A percentile compares a stretch with the other conserved stretches of the same genome.
Conservation (phyloP, 2,888 invertebrate species). For the Lithophane leautieri region DNA sequence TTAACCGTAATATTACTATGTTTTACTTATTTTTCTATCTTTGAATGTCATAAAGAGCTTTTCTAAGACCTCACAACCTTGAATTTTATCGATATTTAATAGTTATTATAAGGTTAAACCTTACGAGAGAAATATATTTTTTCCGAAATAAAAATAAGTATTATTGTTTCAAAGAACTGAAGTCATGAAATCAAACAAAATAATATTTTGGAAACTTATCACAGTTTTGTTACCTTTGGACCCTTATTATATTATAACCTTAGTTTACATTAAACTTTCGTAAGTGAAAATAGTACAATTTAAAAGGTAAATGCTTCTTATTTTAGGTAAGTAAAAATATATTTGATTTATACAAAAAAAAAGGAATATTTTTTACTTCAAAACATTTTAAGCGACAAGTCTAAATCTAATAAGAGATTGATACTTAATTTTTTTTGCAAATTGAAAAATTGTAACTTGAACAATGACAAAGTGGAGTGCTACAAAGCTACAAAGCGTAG, state of each 20-base stretch:
- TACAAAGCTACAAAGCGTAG: slow-evolving; percentile 11
- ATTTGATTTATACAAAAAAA: too few relatives aligned
- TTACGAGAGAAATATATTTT: slow-evolving; percentile 3
- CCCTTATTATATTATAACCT: slow-evolving; percentile 38
- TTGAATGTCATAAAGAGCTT: not conserved
- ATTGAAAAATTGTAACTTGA: not conserved
- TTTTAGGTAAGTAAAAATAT: not conserved
- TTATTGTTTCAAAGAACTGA: slow-evolving; percentile 25
- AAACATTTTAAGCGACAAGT: slow-evolving; percentile 1
- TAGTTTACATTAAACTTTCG: slow-evolving; percentile 8
- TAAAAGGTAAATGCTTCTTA: slow-evolving; percentile 14
- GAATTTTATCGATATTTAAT: slow-evolving; percentile 16
- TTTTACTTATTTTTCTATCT: not conserved
- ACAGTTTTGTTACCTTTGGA: slow-evolving; percentile 70
- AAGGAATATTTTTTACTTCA: slow-evolving; percentile 3
- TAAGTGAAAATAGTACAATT: not conserved
- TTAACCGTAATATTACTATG: not conserved
- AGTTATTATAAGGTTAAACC: slow-evolving; percentile 2
- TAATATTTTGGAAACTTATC: slow-evolving; percentile 66
- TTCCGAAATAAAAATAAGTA: not conserved
- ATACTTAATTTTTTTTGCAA: not conserved
- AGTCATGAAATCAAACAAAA: slow-evolving; percentile 30
- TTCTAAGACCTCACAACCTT: slow-evolving; percentile 27
- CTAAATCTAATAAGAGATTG: not conserved
- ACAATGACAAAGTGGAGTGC: not conserved